phyloP scores from a whole-genome alignment of 2,797 vertebrate species.

The Cuniculus paca region DNA sequence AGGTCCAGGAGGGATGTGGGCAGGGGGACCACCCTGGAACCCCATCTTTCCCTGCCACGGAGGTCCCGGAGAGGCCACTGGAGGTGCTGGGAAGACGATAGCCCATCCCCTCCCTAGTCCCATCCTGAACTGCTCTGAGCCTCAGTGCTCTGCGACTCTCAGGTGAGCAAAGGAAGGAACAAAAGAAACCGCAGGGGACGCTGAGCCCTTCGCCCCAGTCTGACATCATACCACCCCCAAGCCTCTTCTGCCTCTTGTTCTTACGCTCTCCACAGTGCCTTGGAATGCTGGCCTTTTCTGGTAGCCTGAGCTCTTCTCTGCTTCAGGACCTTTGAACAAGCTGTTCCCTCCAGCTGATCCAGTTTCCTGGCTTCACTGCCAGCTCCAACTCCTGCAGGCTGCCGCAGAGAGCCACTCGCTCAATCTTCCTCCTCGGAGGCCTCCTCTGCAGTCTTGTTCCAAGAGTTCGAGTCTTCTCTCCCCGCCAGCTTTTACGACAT shows the following conservation, averaged over 20 bases:
- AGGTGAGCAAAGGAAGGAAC: background rate
- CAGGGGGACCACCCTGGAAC: too few species aligned
- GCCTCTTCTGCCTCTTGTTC: background rate
- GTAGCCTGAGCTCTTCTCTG: background rate
- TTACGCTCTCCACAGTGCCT: background rate
- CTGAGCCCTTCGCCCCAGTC: background rate
- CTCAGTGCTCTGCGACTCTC: background rate
- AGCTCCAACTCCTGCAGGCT: background rate
- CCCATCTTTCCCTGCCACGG: too few species aligned
- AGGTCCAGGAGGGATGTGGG: background rate
- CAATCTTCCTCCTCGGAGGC: background rate
- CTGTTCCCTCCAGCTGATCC: background rate
- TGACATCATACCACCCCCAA: background rate
- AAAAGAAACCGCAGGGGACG: background rate
- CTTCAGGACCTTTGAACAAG: background rate
- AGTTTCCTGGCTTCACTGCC: background rate
- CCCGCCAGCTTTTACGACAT: background rate
- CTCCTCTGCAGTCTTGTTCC: background rate
- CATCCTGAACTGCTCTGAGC: background rate
- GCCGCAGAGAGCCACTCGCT: background rate
- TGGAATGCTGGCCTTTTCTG: background rate
- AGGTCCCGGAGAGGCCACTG: background rate
- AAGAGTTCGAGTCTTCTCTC: background rate
- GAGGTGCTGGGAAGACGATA: background rate
- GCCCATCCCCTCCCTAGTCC: background rate